Base-by-base conservation (phyloP, 2,113 vertebrate species). In the Ictidomys tridecemlineatus region DNA sequence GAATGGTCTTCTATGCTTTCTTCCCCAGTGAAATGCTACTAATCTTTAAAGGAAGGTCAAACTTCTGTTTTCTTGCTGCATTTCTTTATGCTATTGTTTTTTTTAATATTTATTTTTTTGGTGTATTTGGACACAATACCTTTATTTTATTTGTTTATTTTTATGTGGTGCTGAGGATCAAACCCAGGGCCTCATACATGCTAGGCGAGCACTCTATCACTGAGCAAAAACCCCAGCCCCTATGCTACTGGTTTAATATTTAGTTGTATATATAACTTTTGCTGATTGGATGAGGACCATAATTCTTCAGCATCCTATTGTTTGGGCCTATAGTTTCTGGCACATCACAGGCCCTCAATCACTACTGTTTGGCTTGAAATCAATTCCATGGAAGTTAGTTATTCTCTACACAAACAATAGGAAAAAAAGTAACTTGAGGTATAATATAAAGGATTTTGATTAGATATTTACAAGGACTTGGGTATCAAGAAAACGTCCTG, bases 391-490 rank as follows among this genome's bases (percentile, higher is more conserved):
- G 26, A 93, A 89, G 63, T 53, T 96, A 73, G 37, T 89, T 77
- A 85, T 85, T 92, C 11, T 85, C 5, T 8, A 28, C 8, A 58
- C 34, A 82, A 67, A 93, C 2, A 51, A 14, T 30, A 74, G 22
- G 53, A 32, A 80, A 84, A 58, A 67, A 83, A 74, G 12, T 79
- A 73, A 63, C 18, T 56, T 87, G 84, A 85, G 26, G 11, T 85
- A 74, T 34, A 72, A 42, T 24, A 67, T 82, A 82, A 94, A 72
- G 34, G 53, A 89, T 92, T 95, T 94, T 56, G 6, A 11, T 72
- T 63, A 89, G 79, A 22, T 77, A 76, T 85, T 89, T 61, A 58
- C 39, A 85, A 94, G 26, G 58, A 89, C 80, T 85, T 94, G 42
- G 78, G 34, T 9, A 85, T 39, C 58, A 95, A 58, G 12, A 80